phyloP scores from a whole-genome alignment of 2,888 invertebrate species.

The Drosophila borealis region DNA sequence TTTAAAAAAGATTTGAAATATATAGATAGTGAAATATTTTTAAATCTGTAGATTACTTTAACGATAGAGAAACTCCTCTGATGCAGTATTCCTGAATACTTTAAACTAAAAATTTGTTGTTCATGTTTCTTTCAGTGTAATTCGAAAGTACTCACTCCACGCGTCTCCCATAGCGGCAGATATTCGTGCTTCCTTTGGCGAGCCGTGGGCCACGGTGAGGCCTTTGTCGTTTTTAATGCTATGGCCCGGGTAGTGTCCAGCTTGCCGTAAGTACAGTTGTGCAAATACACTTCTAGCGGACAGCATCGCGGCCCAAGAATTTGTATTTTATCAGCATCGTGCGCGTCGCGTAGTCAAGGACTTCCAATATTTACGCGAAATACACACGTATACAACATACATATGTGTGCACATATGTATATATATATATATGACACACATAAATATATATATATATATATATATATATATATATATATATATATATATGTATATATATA shows the following conservation, averaged over 20 bases:
- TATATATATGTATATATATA: slow-evolving; percentile 19
- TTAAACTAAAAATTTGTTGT: not conserved
- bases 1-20: too few species aligned
- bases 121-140: slow-evolving; percentile 39
- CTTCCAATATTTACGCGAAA: slow-evolving; percentile 81
- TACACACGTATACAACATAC: slow-evolving; percentile 50
- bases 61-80: too few species aligned
- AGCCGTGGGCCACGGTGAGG: slow-evolving; percentile 69
- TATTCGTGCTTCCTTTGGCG: slow-evolving; percentile 61
- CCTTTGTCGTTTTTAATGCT: slow-evolving; percentile 47
- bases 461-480: slow-evolving; percentile 18
- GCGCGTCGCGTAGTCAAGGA: slow-evolving; percentile 81
- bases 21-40: too few species aligned
- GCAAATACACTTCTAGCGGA: slow-evolving; percentile 75
- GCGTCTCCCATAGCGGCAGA: slow-evolving; percentile 52
- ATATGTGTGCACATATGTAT: slow-evolving; percentile 16
- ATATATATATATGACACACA: slow-evolving; percentile 16
- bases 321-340: slow-evolving; percentile 80
- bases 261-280: slow-evolving; percentile 80
- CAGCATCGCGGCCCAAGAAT: slow-evolving; percentile 80
- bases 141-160: slow-evolving; percentile 30
- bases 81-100: not conserved
- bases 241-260: slow-evolving; percentile 66
- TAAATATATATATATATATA: slow-evolving; percentile 9
- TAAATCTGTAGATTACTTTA: too few species aligned